A percentile compares a stretch with the other conserved stretches of the same genome.
Conservation (phyloP, 2,888 invertebrate genomes). For the Gastrophysa polygoni region DNA sequence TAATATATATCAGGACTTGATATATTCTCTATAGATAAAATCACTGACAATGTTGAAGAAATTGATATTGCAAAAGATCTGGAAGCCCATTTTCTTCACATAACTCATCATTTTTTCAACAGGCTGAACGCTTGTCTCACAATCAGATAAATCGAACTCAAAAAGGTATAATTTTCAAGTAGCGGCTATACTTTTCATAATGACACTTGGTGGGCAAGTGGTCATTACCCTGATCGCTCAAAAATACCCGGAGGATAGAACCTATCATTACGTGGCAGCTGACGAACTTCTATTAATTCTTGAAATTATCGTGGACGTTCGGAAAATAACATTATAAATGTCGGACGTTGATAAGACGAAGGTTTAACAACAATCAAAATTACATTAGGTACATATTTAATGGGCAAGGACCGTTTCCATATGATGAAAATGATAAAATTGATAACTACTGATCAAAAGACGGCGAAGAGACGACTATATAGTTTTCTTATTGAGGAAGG, state of each 20-base stretch:
- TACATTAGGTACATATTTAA: no score
- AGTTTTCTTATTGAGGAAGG: no score
- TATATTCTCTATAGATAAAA: no score
- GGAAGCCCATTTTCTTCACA: not conserved
- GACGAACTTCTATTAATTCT: conserved; percentile 49
- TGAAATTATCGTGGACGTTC: conserved; percentile 41
- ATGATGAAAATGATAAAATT: no score
- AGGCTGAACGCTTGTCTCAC: conserved; percentile 11
- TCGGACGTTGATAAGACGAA: not conserved
- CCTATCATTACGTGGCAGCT: conserved; percentile 52
- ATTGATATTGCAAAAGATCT: no score
- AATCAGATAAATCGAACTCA: conserved; percentile 37
- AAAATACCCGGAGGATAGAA: conserved; percentile 45
- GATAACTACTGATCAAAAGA: no score
- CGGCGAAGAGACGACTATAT: no score
- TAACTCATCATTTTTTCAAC: not conserved
- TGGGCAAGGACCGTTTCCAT: no score
- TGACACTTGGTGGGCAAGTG: conserved; percentile 41
- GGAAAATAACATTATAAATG: not conserved
- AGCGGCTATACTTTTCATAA: conserved; percentile 40
- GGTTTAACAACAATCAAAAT: not conserved
- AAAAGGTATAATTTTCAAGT: conserved; percentile 44
- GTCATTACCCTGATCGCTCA: conserved; percentile 38
- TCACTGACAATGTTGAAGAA: not conserved
- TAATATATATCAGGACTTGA: no score